Evolutionary conservation across 2,888 invertebrate genomes (phyloP).

Genomic region (Panopea generosa): DNA sequence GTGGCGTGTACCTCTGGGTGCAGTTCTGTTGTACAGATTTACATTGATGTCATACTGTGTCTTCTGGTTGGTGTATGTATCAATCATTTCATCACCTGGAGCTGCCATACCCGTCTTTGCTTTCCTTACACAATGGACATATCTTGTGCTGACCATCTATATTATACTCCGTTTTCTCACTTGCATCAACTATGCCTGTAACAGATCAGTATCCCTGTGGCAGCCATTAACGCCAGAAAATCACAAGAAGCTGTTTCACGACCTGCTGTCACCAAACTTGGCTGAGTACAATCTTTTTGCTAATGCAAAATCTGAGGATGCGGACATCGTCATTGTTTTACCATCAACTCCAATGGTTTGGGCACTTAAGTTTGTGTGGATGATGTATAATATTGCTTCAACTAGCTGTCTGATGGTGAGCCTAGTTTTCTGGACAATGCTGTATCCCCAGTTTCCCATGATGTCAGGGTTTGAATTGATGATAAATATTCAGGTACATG

Average conservation of each 20-base stretch:
- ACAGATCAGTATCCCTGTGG: slow-evolving; percentile 38
- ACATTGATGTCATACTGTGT: slow-evolving; percentile 71
- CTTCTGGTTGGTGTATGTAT: slow-evolving; percentile 69
- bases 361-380: slow-evolving; percentile 71
- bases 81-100: slow-evolving; percentile 8
- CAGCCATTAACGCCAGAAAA: slow-evolving; percentile 26
- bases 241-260: slow-evolving; percentile 70
- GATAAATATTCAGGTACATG: slow-evolving; percentile 78
- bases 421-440: slow-evolving; percentile 75
- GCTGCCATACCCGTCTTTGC: slow-evolving; percentile 65
- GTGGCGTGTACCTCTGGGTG: slow-evolving; percentile 77
- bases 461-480: slow-evolving; percentile 34
- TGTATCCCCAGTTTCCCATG: slow-evolving; percentile 69
- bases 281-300: slow-evolving; percentile 57
- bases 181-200: slow-evolving; percentile 45
- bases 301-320: slow-evolving; percentile 3
- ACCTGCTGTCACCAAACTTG: slow-evolving; percentile 60
- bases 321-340: background rate
- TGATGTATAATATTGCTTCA: slow-evolving; percentile 71
- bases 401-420: slow-evolving; percentile 75
- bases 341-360: slow-evolving; percentile 36
- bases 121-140: slow-evolving; percentile 83
- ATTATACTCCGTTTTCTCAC: slow-evolving; percentile 64
- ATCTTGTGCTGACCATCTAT: slow-evolving; percentile 73
- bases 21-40: slow-evolving; percentile 75